These are phyloP conservation scores for Callipepla squamata DNA, from an alignment of 2,113 vertebrate genomes.

Conservation along the genomic window DNA sequence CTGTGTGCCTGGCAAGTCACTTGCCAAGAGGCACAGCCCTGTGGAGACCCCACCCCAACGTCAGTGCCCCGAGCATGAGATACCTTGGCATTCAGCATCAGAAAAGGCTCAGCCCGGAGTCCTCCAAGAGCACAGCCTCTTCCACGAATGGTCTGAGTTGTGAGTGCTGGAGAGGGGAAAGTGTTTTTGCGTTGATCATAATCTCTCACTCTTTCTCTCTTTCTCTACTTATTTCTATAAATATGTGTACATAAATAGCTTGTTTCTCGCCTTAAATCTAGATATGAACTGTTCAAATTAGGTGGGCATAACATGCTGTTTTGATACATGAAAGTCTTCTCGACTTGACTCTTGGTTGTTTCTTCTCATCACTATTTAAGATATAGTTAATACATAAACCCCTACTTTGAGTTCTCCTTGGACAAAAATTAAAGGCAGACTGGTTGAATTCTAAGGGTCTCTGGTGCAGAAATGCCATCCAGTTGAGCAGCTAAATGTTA, in stretches of 20 bases:
- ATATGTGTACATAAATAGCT: conserved; percentile 74
- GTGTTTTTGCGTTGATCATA: conserved; percentile 44
- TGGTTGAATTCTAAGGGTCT: conserved; percentile 83
- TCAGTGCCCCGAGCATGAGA: conserved; percentile 35
- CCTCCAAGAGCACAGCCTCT: conserved; percentile 59
- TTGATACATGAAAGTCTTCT: conserved; percentile 73
- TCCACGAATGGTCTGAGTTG: conserved; percentile 32
- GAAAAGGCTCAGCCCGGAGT: conserved; percentile 43
- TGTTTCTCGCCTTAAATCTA: conserved; percentile 73
- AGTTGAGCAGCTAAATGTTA: conserved; percentile 84
- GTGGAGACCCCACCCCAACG: conserved; percentile 39
- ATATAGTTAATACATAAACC: conserved; percentile 72
- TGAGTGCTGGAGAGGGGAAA: conserved; percentile 63
- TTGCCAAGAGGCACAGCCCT: conserved; percentile 9
- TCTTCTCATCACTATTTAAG: conserved; percentile 60
- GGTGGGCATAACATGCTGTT: conserved; percentile 84
- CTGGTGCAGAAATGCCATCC: conserved; percentile 84
- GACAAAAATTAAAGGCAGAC: conserved; percentile 85
- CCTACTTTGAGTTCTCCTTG: conserved; percentile 75
- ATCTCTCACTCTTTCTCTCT: conserved; percentile 60
- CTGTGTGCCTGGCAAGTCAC: not conserved
- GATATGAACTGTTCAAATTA: conserved; percentile 75
- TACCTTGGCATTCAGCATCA: conserved; percentile 62
- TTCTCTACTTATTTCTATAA: conserved; percentile 65
- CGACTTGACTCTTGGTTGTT: conserved; percentile 70